Conservation (phyloP, 2,113 vertebrate genomes). For the Apteryx owenii region DNA sequence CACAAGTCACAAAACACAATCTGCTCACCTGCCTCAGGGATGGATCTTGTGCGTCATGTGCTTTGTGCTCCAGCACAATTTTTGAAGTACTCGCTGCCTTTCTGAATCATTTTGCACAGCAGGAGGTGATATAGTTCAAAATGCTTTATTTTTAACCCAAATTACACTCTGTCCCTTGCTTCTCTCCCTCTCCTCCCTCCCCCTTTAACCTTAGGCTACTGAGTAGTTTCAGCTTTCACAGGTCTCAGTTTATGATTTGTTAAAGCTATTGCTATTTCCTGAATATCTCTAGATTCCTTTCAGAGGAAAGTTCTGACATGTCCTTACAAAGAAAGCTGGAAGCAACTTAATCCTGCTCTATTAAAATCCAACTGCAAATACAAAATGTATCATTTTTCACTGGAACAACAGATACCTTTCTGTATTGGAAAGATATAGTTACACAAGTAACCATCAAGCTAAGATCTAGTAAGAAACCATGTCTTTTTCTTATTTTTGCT, state of each 20-base stretch:
- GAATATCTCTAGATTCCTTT: constrained; percentile 29
- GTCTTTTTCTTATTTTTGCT: background rate
- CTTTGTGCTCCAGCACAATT: background rate
- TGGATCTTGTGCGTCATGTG: background rate
- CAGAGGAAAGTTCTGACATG: constrained; percentile 39
- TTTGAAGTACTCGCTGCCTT: background rate
- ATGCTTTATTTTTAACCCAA: background rate
- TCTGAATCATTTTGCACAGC: background rate
- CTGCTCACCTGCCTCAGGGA: background rate
- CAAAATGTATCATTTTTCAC: background rate
- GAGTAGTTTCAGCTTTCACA: constrained; percentile 28
- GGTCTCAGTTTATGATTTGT: constrained; percentile 43
- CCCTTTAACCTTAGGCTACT: background rate
- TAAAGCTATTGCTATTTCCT: constrained; percentile 49
- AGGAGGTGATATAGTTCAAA: background rate
- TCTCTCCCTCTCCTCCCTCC: background rate
- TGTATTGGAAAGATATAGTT: background rate
- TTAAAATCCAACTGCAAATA: constrained; percentile 7
- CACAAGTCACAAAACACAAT: background rate
- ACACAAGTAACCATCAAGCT: background rate
- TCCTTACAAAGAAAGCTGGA: constrained; percentile 22
- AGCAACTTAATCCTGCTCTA: constrained; percentile 17
- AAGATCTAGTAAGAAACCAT: background rate
- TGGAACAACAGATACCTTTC: background rate
- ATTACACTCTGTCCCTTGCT: background rate